Percentiles rank a stretch among this genome's conserved stretches.
phyloP scores from a whole-genome alignment of 1,140 invertebrate species.

The Drosophila pallidifrons region DNA sequence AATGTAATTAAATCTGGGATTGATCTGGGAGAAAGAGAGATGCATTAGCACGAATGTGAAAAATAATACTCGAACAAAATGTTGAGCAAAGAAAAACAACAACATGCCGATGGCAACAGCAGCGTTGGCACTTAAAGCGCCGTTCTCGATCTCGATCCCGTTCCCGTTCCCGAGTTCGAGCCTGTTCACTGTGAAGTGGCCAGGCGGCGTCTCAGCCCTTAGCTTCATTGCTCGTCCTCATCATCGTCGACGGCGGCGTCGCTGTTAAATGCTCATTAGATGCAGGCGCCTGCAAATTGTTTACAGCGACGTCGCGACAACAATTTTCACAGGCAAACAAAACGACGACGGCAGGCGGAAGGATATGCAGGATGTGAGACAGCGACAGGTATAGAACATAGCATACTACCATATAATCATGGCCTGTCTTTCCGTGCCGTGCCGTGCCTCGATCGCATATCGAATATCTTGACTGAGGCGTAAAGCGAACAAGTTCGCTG shows the following conservation, averaged over 20 bases:
- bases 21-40: slow-evolving; percentile 8
- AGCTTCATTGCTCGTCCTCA: slow-evolving; percentile 18
- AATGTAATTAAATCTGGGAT: slow-evolving; percentile 87
- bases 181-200: slow-evolving; percentile 36
- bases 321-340: slow-evolving; percentile 82
- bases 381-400: slow-evolving; percentile 34
- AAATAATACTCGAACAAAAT: slow-evolving; percentile 62
- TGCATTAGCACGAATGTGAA: slow-evolving; percentile 75
- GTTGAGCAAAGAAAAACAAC: slow-evolving; percentile 67
- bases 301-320: slow-evolving; percentile 82
- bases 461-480: slow-evolving; percentile 58
- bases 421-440: slow-evolving; percentile 19
- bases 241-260: slow-evolving; percentile 22
- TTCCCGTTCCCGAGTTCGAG: not conserved
- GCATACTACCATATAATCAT: slow-evolving; percentile 10
- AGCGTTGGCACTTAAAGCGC: slow-evolving; percentile 64
- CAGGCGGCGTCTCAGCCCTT: slow-evolving; percentile 17
- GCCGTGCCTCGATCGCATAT: slow-evolving; percentile 3
- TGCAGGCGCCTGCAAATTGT: slow-evolving; percentile 82
- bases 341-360: slow-evolving; percentile 44
- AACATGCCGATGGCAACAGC: slow-evolving; percentile 32
- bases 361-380: slow-evolving; percentile 72
- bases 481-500: slow-evolving; percentile 74
- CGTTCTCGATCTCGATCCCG: not conserved
- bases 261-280: slow-evolving; percentile 83